phyloP scores from a whole-genome alignment of 2,113 vertebrate genomes.

The Cinclus cinclus region DNA sequence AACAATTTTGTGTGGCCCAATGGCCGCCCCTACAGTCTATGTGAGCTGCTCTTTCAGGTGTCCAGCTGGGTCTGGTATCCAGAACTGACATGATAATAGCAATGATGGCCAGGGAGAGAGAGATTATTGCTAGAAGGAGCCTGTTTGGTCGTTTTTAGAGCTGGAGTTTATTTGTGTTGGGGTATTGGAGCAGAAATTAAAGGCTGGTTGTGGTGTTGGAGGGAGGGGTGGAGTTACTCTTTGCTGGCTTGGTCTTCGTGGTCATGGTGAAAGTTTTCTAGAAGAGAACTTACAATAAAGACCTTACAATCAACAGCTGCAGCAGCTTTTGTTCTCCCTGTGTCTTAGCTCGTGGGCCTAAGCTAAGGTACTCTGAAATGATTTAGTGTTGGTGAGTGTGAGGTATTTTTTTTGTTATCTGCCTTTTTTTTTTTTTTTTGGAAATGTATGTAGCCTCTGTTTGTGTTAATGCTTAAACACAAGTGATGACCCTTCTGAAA shows the following conservation, averaged over 20 bases:
- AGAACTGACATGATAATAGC: neutral
- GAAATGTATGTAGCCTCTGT: neutral
- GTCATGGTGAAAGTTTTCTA: neutral
- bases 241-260: neutral
- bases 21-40: fast-evolving
- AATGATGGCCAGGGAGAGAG: neutral
- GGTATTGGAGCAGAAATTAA: neutral
- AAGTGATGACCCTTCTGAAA: neutral
- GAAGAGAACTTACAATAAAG: fast-evolving
- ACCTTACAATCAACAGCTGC: fast-evolving
- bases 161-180: neutral
- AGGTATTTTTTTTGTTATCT: neutral
- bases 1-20: fast-evolving
- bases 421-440: neutral
- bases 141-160: neutral
- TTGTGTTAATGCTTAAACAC: neutral
- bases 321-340: neutral
- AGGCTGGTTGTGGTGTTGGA: neutral
- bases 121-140: neutral
- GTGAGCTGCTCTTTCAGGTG: neutral
- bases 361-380: neutral
- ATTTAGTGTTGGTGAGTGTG: neutral
- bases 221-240: neutral
- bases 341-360: fast-evolving
- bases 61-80: neutral